Conservation (phyloP, 2,888 invertebrate species). For the Carabus problematicus region DNA sequence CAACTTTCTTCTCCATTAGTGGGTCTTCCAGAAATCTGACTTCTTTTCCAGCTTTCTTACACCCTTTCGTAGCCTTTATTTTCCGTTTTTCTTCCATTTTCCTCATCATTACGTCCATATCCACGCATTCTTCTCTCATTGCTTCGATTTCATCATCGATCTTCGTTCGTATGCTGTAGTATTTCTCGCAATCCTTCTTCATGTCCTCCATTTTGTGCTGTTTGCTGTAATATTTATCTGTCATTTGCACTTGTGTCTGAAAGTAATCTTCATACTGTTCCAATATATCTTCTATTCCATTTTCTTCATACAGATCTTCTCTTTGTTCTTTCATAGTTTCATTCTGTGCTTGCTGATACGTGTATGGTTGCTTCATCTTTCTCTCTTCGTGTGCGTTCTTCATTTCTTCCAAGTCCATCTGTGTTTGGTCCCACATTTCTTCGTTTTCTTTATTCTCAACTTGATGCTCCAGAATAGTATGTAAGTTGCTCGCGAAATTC, state of each 20-base stretch:
- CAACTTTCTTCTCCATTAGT: not conserved
- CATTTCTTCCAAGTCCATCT: not conserved
- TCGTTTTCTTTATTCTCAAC: conserved; percentile 29
- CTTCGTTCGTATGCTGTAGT: conserved; percentile 6
- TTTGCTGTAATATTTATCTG: conserved; percentile 32
- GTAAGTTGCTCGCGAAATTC: not conserved
- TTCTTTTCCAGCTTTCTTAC: too few species aligned
- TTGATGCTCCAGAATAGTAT: conserved; percentile 1
- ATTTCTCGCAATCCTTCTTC: conserved; percentile 9
- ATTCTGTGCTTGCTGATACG: conserved; percentile 18
- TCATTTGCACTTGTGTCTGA: conserved; percentile 42
- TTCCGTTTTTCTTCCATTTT: conserved; percentile 20
- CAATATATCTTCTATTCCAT: conserved; percentile 23
- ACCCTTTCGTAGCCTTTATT: conserved; percentile 7
- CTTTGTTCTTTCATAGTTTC: not conserved
- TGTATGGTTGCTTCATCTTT: not conserved
- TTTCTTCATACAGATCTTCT: not conserved
- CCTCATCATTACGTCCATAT: conserved; percentile 1
- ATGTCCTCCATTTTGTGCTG: conserved; percentile 30
- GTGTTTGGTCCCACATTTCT: conserved; percentile 1
- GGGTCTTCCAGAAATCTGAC: too few species aligned
- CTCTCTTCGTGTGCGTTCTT: conserved; percentile 31
- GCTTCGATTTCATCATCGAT: not conserved
- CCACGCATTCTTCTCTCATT: not conserved
- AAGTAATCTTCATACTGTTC: conserved; percentile 42